Base-by-base conservation (phyloP, 2,888 invertebrate species). In the Polia nebulosa region DNA sequence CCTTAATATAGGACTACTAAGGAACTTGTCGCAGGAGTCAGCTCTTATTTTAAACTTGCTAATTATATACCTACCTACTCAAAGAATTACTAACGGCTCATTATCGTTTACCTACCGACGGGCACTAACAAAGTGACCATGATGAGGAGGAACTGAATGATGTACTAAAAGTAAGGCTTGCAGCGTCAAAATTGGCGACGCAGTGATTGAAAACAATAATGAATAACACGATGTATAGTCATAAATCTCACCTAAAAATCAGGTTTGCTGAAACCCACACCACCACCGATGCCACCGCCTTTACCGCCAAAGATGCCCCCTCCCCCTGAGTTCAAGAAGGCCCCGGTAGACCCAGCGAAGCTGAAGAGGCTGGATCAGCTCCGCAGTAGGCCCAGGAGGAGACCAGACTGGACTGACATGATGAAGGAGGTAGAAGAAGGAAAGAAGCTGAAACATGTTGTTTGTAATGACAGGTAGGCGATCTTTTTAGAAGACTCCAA, bases 401-500 rank as follows among this genome's bases (percentile, higher is more conserved):
- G 98, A 80, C 98, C 98, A 0, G 98, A 98, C 89, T 98, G 98
- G 98, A 97, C 97, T 20, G 97, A 97, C 84, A 97, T 98, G 97
- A 98, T 98, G 97, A 98, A 98, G 91, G 98, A 98, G 91, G 98
- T 98, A n/a, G 98, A 98, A 89, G 95, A 96, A 78, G 98, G 98
- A 57, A 97, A 92, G 86, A 97, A 97, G 88, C 93, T 98, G 78
- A 97, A 97, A 87, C 97, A 98, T 88, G 98, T 98, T 56, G 96
- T 97, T 84, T 98, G 98, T 92, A 98, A 98, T 92, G 98, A 98
- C 77, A 89, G 90, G 91, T 80, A 55, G 0, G 39, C 45, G 2
- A 58, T 8, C 3, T 52, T 20, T 13, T 41, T 9, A n/a, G n/a
- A n/a, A n/a, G n/a, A n/a, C n/a, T n/a, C n/a, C n/a, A n/a, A n/a